Conservation (phyloP, 2,888 invertebrate species). For the Orthosia gothica region DNA sequence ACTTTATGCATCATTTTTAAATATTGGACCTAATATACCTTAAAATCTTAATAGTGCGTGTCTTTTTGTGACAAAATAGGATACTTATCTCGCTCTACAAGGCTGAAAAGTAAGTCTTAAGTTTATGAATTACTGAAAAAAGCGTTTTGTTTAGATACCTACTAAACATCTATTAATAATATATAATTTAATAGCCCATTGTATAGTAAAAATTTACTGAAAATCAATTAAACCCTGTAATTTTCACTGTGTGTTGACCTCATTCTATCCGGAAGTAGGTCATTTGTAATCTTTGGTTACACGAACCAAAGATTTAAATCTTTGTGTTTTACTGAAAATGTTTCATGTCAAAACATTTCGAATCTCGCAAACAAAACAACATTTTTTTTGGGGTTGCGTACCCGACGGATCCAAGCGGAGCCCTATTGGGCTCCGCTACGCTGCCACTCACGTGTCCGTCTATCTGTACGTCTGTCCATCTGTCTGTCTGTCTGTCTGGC, state of each 20-base stretch:
- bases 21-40: background rate
- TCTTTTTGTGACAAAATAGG: conserved; percentile 10
- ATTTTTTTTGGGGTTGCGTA: background rate
- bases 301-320: too few relatives aligned
- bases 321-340: too few relatives aligned
- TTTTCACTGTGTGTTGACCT: too few relatives aligned
- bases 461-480: too few relatives aligned
- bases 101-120: conserved; percentile 30
- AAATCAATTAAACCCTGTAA: background rate
- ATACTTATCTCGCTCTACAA: conserved; percentile 1
- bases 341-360: background rate
- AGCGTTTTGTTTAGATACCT: background rate
- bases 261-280: too few relatives aligned
- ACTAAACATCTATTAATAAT: too few relatives aligned
- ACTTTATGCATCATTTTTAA: conserved; percentile 7
- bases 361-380: background rate
- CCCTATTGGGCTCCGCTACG: too few relatives aligned
- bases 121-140: background rate
- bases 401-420: too few relatives aligned
- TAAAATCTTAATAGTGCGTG: conserved; percentile 10
- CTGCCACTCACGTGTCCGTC: too few relatives aligned
- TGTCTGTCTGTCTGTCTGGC: too few relatives aligned
- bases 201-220: background rate
- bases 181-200: too few relatives aligned
- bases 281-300: too few relatives aligned